A percentile compares a stretch with the other conserved stretches of the same genome.
These are phyloP conservation scores for Setipinna tenuifilis DNA, from an alignment of 2,797 vertebrate species.

Conservation along the genomic window DNA sequence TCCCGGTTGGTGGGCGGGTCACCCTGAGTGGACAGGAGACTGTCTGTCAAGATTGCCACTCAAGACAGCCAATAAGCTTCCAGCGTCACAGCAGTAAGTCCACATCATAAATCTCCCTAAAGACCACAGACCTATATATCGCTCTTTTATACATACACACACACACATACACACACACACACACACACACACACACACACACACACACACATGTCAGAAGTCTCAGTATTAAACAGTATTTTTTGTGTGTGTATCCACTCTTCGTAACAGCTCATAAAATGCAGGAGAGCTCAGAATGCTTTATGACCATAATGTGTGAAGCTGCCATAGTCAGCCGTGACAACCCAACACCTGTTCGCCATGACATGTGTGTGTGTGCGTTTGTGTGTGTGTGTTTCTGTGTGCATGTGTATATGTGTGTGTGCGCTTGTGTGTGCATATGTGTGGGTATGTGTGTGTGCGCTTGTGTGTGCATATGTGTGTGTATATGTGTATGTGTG, in stretches of 20 bases:
- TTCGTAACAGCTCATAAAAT: too few relatives aligned
- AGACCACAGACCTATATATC: too few relatives aligned
- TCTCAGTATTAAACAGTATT: too few relatives aligned
- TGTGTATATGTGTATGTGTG: background rate
- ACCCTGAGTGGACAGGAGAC: conserved; percentile 98
- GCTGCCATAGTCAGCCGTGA: too few relatives aligned
- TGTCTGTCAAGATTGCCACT: conserved; percentile 92
- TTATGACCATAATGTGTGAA: too few relatives aligned
- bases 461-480: background rate
- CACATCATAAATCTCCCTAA: background rate
- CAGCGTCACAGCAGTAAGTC: conserved; percentile 95
- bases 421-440: background rate
- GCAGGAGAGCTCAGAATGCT: too few relatives aligned
- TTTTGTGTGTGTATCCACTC: too few relatives aligned
- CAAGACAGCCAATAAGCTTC: conserved; percentile 96
- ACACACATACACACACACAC: background rate
- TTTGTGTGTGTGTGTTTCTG: too few relatives aligned
- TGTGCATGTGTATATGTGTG: too few relatives aligned
- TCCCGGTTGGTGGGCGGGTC: conserved; percentile 97
- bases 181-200: background rate
- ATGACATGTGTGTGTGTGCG: too few relatives aligned
- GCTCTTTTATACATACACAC: too few relatives aligned
- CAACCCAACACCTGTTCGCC: too few relatives aligned
- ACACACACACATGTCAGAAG: background rate
- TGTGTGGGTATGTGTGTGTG: background rate